A percentile compares a stretch with the other conserved stretches of the same genome.
Evolutionary conservation across 2,113 vertebrate genomes (phyloP).

Genomic region (Oryzias curvinotus): DNA sequence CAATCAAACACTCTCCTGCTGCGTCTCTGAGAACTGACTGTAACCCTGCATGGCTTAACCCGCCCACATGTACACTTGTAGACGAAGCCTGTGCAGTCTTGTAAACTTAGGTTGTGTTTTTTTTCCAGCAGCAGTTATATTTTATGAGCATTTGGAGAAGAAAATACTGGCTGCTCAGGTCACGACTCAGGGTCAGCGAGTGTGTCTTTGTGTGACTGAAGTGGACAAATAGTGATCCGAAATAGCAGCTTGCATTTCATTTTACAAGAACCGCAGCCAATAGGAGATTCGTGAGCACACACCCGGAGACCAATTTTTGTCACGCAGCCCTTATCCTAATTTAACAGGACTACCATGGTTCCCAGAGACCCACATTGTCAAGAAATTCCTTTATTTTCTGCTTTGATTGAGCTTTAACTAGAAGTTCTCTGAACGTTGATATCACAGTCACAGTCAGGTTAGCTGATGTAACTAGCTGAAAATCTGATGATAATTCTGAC

Average conservation of each 20-base stretch:
- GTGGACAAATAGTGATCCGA: background rate
- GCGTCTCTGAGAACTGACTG: conserved; percentile 43
- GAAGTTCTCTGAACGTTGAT: background rate
- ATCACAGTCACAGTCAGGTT: background rate
- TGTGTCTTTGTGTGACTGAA: conserved; percentile 10
- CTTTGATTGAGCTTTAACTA: conserved; percentile 7
- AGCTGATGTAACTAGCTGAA: conserved; percentile 3
- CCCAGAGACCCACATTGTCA: background rate
- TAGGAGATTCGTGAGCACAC: background rate
- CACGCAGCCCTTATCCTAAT: background rate
- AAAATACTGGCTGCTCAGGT: conserved; percentile 48
- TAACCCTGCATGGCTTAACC: conserved; percentile 35
- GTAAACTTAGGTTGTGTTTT: conserved; percentile 53
- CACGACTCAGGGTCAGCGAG: conserved; percentile 50
- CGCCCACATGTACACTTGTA: conserved; percentile 9
- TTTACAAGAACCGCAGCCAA: conserved; percentile 13
- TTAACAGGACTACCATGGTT: background rate
- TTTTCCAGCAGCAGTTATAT: conserved; percentile 52
- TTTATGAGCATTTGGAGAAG: conserved; percentile 52
- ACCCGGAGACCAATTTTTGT: background rate
- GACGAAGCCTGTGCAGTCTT: conserved; percentile 28
- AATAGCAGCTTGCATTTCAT: conserved; percentile 12
- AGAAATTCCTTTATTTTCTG: background rate
- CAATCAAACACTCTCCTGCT: conserved; percentile 50
- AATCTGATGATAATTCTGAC: conserved; percentile 3